Base-by-base conservation (phyloP, 2,888 invertebrate species). In the Malacosoma neustria region DNA sequence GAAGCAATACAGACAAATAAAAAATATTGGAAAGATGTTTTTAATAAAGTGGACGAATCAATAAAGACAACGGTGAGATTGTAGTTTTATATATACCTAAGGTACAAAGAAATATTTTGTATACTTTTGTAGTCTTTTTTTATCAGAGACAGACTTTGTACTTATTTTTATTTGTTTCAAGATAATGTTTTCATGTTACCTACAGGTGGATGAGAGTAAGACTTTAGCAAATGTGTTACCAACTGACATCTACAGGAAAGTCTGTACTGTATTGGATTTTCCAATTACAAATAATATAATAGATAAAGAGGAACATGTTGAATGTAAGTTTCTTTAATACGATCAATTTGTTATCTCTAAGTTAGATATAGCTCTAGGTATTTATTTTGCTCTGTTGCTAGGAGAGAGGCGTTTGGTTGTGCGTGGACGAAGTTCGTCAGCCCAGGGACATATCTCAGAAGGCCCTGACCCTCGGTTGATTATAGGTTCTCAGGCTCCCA, bases 11-110 rank as follows among this genome's bases (percentile, higher is more conserved):
- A 72, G 3, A 46, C 41, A 2, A 77, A 76, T 39, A 82, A 64
- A 48, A 62, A 59, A 41, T 81, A 82, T 51, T 85, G 85, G 85
- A 55, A 54, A 11, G 51, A 47, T 36, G 52, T 74, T n/a, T 71
- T 82, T 35, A 36, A 59, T 14, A 46, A 65, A 39, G 46, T 79
- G 11, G 63, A 74, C 40, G 44, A 47, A 7, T 32, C 39, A 22
- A 43, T 34, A 22, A 40, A 49, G 7, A 49, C 55, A 29, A 49
- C 43, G 39, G 77, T 76, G 47, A 61, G 71, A 55, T 38, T 22
- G 22, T 22, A 22, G 7, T 22, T 3, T 5, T 22, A 22, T 22
- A 7, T 9, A 22, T 22, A 4, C 22, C 9, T 4, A 22, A 7
- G 22, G 22, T 7, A 22, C 22, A 22, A 22, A 3, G 22, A 22